phyloP scores from a whole-genome alignment of 2,113 vertebrate species.

The Dicentrarchus labrax region DNA sequence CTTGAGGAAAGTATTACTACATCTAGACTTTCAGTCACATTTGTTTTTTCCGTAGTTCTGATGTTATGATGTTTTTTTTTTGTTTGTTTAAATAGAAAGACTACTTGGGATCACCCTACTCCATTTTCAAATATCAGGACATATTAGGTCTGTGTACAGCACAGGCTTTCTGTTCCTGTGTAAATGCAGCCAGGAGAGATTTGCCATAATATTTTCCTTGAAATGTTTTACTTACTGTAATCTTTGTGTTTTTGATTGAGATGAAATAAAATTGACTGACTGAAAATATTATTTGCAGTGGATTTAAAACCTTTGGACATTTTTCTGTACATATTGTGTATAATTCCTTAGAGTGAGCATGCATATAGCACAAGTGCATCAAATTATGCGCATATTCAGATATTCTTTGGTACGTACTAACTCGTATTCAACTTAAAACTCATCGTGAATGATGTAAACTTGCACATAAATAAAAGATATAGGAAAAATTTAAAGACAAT shows the following conservation, averaged over 20 bases:
- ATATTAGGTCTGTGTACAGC: conserved; percentile 9
- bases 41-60: conserved; percentile 19
- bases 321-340: not conserved
- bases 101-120: not conserved
- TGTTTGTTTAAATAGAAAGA: conserved; percentile 1
- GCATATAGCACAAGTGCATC: not conserved
- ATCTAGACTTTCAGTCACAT: conserved; percentile 38
- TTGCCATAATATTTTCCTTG: conserved; percentile 36
- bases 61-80: not conserved
- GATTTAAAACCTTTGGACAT: not conserved
- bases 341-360: not conserved
- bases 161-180: conserved; percentile 31
- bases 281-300: conserved; percentile 15
- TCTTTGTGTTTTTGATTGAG: conserved; percentile 56
- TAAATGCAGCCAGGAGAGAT: conserved; percentile 16
- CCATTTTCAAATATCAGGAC: conserved; percentile 6
- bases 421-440: not conserved
- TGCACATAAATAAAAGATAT: not conserved
- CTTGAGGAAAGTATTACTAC: conserved; percentile 71
- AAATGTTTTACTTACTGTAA: conserved; percentile 51
- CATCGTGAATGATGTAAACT: not conserved
- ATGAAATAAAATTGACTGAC: conserved; percentile 63
- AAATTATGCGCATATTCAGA: not conserved
- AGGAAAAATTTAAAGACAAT: not conserved
- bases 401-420: not conserved